Base-by-base conservation (phyloP, 30 jellyfish, hydroid and myxozoan species). In the Hydra vulgaris region DNA sequence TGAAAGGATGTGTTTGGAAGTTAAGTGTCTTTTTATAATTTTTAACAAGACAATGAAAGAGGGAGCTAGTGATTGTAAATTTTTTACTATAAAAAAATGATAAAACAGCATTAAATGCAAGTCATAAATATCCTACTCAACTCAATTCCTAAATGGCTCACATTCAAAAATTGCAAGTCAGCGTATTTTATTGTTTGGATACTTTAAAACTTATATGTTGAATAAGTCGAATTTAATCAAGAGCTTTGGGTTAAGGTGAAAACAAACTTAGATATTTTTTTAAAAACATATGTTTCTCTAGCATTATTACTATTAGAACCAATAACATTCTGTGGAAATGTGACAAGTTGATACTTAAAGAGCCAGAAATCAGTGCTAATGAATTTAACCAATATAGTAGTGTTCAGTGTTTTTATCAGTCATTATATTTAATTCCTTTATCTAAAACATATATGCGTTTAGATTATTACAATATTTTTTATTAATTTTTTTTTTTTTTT, bases 291-390 rank as follows among this genome's bases (percentile, higher is more conserved):
- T 76, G 88, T 86, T 68, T n/a, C 75, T 22, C 69, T 54, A 27
- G 85, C 81, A 26, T 53, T 86, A 27, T 55, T 74, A 20, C 87
- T 26, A 25, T 17, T 86, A 77, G 26, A 81, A 27, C 95, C 89
- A 54, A 18, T 86, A 73, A n/a, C 17, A 26, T 80, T 68, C 20
- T 86, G 95, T 81, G 87, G 87, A 15, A 66, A 17, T 86, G 95
- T 81, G 95, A 86, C 21, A 80, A 81, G 61, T 12, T 40, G 12
- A 40, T 40, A 40, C 61, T 40, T 40, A 12, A 40, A 40, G 61
- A 40, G 61, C 61, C 61, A 3, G 12, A 40, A 40, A 40, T 40
- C 61, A 40, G 61, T 40, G 12, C 61, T 40, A 40, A 40, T 40
- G 61, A 40, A 40, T 40, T 40, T 40, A 40, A 40, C 12, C 8